Evolutionary conservation across 2,888 invertebrate species (phyloP).

Genomic region (Stenolophus ochropezus): DNA sequence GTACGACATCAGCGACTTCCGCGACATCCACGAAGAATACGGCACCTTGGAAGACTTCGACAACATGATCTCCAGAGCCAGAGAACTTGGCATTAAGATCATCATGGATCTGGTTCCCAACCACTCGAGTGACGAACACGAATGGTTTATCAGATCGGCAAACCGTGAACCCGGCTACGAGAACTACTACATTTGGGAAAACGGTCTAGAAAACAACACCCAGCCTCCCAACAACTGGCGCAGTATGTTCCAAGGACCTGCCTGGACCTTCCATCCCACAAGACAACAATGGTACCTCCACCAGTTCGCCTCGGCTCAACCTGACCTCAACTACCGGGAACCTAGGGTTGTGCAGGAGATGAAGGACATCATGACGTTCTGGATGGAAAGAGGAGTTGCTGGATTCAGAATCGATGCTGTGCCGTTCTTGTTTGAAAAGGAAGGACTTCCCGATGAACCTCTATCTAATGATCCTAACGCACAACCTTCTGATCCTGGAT

Average conservation of each 20-base stretch:
- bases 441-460: constrained; percentile 77
- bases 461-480: constrained; percentile 68
- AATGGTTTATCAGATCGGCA: constrained; percentile 85
- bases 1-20: constrained; percentile 79
- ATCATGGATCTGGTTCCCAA: constrained; percentile 68
- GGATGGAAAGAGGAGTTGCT: constrained; percentile 84
- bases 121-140: constrained; percentile 82
- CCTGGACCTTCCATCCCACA: constrained; percentile 76
- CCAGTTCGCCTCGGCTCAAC: constrained; percentile 77
- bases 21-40: constrained; percentile 75
- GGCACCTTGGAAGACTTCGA: constrained; percentile 78
- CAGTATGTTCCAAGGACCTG: constrained; percentile 78
- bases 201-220: constrained; percentile 73
- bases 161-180: constrained; percentile 77
- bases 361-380: constrained; percentile 81
- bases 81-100: constrained; percentile 69
- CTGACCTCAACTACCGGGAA: constrained; percentile 88
- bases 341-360: constrained; percentile 80
- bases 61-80: constrained; percentile 70
- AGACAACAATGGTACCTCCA: constrained; percentile 85
- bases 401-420: constrained; percentile 83
- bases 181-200: constrained; percentile 83
- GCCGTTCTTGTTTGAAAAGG: constrained; percentile 78
- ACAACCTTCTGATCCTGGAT: constrained; percentile 72
- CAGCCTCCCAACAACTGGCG: constrained; percentile 85